phyloP scores from a whole-genome alignment of 2,113 vertebrate species.

The Paralichthys olivaceus region DNA sequence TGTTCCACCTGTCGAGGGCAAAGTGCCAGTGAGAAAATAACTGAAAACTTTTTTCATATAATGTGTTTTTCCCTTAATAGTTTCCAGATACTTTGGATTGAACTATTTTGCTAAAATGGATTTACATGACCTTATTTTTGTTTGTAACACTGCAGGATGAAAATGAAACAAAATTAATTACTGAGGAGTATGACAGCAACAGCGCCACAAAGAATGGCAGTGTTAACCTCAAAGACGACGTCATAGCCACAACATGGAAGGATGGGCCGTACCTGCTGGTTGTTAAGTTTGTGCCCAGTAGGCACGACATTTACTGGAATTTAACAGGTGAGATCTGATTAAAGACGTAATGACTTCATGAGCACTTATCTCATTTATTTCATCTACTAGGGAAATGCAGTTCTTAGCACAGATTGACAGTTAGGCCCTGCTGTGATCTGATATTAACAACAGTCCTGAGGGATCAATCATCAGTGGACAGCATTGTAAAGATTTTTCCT shows the following conservation, averaged over 20 bases:
- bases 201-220: conserved; percentile 30
- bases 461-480: not conserved
- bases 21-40: conserved; percentile 58
- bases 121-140: not conserved
- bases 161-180: conserved; percentile 61
- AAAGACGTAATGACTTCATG: not conserved
- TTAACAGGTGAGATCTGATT: conserved; percentile 81
- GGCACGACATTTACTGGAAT: conserved; percentile 82
- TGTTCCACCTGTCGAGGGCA: not conserved
- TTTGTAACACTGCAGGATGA: conserved; percentile 52
- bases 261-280: conserved; percentile 89
- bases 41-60: not conserved
- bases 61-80: not conserved
- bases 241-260: conserved; percentile 87
- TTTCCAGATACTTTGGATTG: not conserved
- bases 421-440: too few species aligned
- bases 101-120: not conserved
- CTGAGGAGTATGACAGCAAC: conserved; percentile 63
- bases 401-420: not conserved
- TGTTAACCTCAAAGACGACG: conserved; percentile 57
- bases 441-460: too few species aligned
- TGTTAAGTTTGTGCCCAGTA: conserved; percentile 78
- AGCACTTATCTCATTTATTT: not conserved
- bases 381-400: not conserved
- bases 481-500: too few species aligned